These are phyloP conservation scores for Prionailurus bengalensis DNA, from an alignment of 2,113 vertebrate genomes.

Conservation along the genomic window DNA sequence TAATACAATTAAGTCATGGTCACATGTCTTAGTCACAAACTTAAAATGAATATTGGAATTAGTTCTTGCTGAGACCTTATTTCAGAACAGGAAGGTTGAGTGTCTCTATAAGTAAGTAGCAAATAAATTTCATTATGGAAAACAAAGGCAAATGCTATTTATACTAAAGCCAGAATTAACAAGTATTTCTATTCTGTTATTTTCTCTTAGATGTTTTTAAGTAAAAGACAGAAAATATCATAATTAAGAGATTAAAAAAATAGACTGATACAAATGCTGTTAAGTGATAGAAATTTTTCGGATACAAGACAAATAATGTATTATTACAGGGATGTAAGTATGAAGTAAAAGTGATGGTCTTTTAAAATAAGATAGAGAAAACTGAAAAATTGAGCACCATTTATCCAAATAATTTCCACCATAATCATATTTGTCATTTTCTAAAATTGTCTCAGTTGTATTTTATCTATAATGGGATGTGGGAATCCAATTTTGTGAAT, in stretches of 20 bases:
- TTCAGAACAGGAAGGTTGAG: background rate
- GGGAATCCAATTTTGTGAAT: background rate
- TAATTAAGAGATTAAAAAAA: background rate
- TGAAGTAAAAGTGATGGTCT: background rate
- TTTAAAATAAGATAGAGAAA: background rate
- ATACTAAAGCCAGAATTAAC: background rate
- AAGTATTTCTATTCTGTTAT: background rate
- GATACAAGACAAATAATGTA: background rate
- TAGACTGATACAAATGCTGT: background rate
- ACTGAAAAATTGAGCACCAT: background rate
- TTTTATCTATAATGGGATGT: background rate
- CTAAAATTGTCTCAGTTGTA: background rate
- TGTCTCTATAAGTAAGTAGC: background rate
- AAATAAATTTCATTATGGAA: background rate
- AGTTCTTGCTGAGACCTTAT: background rate
- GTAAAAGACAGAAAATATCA: background rate
- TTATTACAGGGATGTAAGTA: background rate
- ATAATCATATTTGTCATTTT: background rate
- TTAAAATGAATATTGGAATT: background rate
- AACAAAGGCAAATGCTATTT: background rate
- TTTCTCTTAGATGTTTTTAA: background rate
- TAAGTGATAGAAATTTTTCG: background rate
- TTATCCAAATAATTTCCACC: background rate
- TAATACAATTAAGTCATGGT: background rate
- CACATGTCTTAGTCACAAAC: background rate